Evolutionary conservation across 1,140 invertebrate genomes (phyloP).

Genomic region (Drosophila takahashii): DNA sequence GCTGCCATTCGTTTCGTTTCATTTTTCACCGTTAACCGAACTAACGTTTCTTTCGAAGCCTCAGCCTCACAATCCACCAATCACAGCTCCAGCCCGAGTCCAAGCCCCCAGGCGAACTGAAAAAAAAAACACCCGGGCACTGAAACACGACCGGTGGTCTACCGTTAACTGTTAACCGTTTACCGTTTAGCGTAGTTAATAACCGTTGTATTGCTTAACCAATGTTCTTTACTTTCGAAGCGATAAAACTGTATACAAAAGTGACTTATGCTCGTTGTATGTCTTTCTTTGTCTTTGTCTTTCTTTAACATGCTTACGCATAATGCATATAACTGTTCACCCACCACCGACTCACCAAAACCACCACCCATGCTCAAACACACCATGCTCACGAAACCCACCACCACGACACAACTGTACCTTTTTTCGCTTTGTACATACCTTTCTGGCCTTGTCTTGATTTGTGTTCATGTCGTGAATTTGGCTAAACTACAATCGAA

Average conservation of each 20-base stretch:
- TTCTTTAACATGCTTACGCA: constrained; percentile 77
- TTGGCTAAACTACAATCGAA: constrained; percentile 49
- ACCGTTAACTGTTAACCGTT: constrained; percentile 22
- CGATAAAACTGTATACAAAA: constrained; percentile 51
- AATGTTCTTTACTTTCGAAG: constrained; percentile 30
- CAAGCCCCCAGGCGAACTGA: constrained; percentile 12
- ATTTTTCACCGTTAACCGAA: constrained; percentile 31
- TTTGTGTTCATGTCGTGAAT: constrained; percentile 39
- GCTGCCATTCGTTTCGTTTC: constrained; percentile 9
- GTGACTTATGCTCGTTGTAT: constrained; percentile 84
- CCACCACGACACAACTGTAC: constrained; percentile 9
- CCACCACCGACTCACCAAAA: constrained; percentile 7
- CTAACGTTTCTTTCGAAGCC: constrained; percentile 46
- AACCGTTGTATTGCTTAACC: constrained; percentile 40
- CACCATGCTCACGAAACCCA: background rate
- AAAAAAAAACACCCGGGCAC: constrained; percentile 15
- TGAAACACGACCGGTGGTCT: constrained; percentile 13
- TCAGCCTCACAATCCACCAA: constrained; percentile 40
- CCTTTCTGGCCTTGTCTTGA: constrained; percentile 13
- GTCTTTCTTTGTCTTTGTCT: constrained; percentile 80
- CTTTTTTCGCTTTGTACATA: constrained; percentile 6
- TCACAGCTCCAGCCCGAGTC: constrained; percentile 37
- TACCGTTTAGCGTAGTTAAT: constrained; percentile 22
- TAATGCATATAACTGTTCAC: constrained; percentile 64
- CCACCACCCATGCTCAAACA: constrained; percentile 3